A percentile compares a stretch with the other conserved stretches of the same genome.
Evolutionary conservation across 2,113 vertebrate genomes (phyloP).

Genomic region (Hydrolagus affinis): DNA sequence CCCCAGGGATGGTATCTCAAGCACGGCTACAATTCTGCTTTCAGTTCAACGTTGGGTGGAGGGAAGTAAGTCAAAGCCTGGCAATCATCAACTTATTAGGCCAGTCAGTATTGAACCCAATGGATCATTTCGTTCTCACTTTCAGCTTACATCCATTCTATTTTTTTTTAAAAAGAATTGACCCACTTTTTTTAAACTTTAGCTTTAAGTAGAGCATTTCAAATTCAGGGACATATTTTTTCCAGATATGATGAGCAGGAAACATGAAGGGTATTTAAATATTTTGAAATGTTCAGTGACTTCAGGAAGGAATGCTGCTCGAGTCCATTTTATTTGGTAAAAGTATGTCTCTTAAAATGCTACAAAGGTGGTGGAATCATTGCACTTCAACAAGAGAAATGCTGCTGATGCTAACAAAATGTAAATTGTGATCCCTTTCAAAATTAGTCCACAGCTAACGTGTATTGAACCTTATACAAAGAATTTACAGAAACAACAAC

Average conservation of each 20-base stretch:
- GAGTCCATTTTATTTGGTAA: not conserved
- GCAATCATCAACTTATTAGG: not conserved
- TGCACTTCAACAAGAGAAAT: not conserved
- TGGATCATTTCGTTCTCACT: not conserved
- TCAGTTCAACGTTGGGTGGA: not conserved
- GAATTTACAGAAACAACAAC: too few relatives aligned
- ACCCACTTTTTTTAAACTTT: not conserved
- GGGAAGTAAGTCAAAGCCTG: not conserved
- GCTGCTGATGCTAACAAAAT: not conserved
- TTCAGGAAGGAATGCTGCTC: constrained; percentile 13
- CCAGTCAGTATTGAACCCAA: not conserved
- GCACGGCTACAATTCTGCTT: not conserved
- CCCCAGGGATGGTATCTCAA: not conserved
- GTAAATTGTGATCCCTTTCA: not conserved
- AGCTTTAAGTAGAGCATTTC: too few relatives aligned
- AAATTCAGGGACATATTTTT: not conserved
- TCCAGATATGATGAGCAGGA: not conserved
- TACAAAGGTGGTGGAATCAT: not conserved
- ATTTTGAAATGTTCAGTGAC: constrained; percentile 9
- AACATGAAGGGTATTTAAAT: not conserved
- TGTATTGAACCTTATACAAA: not conserved
- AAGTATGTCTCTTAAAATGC: not conserved
- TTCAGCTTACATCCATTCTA: not conserved
- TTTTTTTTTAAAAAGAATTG: not conserved
- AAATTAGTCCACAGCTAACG: not conserved